These are phyloP conservation scores for Quadroppia sp. DNA, from an alignment of 2,888 invertebrate genomes.

Conservation along the genomic window DNA sequence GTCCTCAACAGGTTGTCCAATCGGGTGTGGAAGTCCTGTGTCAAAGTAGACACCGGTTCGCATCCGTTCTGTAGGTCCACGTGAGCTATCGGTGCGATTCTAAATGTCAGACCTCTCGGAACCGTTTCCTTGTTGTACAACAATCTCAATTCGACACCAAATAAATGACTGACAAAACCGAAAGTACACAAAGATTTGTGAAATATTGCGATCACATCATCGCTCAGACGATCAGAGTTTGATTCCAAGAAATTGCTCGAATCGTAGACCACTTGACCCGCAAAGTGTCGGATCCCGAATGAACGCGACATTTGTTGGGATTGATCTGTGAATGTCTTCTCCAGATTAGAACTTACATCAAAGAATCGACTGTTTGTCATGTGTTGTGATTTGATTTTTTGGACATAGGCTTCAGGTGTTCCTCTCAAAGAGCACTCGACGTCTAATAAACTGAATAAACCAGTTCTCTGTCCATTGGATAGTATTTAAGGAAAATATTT, in stretches of 20 bases:
- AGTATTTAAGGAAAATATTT: no score
- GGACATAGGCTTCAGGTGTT: slow-evolving; percentile 71
- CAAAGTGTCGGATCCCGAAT: slow-evolving; percentile 88
- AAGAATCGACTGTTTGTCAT: slow-evolving; percentile 65
- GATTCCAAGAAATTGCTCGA: slow-evolving; percentile 82
- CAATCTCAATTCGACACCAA: slow-evolving; percentile 83
- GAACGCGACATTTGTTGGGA: slow-evolving; percentile 56
- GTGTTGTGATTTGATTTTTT: slow-evolving; percentile 75
- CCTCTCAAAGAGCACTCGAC: slow-evolving; percentile 81
- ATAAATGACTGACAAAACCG: slow-evolving; percentile 94
- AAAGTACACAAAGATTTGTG: slow-evolving; percentile 88
- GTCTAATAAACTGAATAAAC: slow-evolving; percentile 83
- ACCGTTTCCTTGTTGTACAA: slow-evolving; percentile 64
- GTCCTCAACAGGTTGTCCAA: slow-evolving; percentile 86
- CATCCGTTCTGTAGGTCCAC: slow-evolving; percentile 75
- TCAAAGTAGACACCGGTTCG: slow-evolving; percentile 61
- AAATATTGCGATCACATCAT: slow-evolving; percentile 86
- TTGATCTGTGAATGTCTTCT: slow-evolving; percentile 45
- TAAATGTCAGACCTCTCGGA: slow-evolving; percentile 72
- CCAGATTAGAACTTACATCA: slow-evolving; percentile 50
- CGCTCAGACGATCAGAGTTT: slow-evolving; percentile 73
- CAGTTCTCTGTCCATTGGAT: slow-evolving; percentile 64
- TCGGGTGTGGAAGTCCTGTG: slow-evolving; percentile 91
- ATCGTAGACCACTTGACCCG: slow-evolving; percentile 79
- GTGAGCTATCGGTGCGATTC: slow-evolving; percentile 83